Base-by-base conservation (phyloP, 2,113 vertebrate genomes). In the Atlantisia rogersi region DNA sequence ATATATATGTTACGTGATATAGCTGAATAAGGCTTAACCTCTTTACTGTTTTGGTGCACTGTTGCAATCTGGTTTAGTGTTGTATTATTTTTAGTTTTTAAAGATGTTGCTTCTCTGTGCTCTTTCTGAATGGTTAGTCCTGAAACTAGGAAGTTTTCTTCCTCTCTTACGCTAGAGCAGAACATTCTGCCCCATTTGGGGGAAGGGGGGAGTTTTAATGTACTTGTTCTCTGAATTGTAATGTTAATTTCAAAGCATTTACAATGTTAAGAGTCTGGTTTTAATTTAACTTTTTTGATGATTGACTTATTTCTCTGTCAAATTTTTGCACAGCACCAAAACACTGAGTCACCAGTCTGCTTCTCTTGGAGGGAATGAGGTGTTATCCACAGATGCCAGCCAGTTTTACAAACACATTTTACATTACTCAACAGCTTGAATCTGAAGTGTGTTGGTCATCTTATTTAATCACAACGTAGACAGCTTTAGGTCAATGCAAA, bases 311-410 rank as follows among this genome's bases (percentile, higher is more conserved):
- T 76, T 77, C 74, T 94, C 67, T 89, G 62, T 62, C 48, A 76
- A n/a, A 62, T 65, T 82, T 76, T 75, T 78, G 24, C 68, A 14
- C 22, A 46, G 70, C 0, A 28, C 92, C 87, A 88, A 80, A 95
- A 79, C 67, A 77, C 67, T 93, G 93, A 93, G 67, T 96, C 87
- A 94, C 52, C 22, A 59, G 87, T 85, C 78, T 91, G 55, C 59
- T 88, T 37, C 44, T 82, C 81, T 89, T 87, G 91, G 86, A 89
- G 48, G 40, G 83, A 91, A 19, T 0, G 2, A 31, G 15, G 81
- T 93, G 55, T 58, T 87, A 89, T 25, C 67, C 20, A 2, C 88
- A 74, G 65, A 91, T 67, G 24, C 21, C 55, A 63, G 89, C 81
- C 93, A 95, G 5, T 85, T 87, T 18, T 62, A 2, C n/a, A 60